Evolutionary conservation across 2,113 vertebrate species (phyloP).

Genomic region (Octodon degus): DNA sequence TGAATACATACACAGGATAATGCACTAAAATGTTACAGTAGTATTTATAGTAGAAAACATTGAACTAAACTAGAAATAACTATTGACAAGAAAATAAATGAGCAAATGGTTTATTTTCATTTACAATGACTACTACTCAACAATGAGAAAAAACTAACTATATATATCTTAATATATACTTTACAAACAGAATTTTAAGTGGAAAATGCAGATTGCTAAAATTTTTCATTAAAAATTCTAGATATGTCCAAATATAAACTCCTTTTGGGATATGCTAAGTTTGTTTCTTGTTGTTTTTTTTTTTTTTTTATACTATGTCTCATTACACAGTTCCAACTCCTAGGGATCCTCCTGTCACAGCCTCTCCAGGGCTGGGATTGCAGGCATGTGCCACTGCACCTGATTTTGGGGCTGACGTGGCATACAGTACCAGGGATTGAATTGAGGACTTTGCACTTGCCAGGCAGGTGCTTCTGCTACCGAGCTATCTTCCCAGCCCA

Average conservation of each 20-base stretch:
- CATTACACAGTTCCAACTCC: too few species aligned
- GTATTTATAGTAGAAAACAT: not conserved
- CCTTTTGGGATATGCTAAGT: not conserved
- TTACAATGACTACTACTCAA: not conserved
- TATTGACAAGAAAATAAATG: not conserved
- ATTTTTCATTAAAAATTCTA: not conserved
- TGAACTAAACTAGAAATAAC: not conserved
- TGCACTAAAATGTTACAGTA: not conserved
- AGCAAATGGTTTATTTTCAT: not conserved
- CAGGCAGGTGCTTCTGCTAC: too few species aligned
- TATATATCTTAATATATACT: not conserved
- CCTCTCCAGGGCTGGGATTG: too few species aligned
- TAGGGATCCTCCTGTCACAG: too few species aligned
- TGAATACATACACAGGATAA: not conserved
- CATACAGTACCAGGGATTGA: too few species aligned
- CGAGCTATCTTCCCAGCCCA: too few species aligned
- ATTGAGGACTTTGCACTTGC: too few species aligned
- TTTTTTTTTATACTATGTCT: too few species aligned
- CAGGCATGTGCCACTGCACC: too few species aligned
- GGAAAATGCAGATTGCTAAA: not conserved
- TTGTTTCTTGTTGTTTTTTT: not conserved
- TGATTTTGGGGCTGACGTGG: too few species aligned
- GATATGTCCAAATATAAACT: constrained; percentile 8
- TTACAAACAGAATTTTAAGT: constrained; percentile 55
- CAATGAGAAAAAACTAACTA: not conserved